Conservation (phyloP, 2,113 vertebrate genomes). For the Tragelaphus strepsiceros region DNA sequence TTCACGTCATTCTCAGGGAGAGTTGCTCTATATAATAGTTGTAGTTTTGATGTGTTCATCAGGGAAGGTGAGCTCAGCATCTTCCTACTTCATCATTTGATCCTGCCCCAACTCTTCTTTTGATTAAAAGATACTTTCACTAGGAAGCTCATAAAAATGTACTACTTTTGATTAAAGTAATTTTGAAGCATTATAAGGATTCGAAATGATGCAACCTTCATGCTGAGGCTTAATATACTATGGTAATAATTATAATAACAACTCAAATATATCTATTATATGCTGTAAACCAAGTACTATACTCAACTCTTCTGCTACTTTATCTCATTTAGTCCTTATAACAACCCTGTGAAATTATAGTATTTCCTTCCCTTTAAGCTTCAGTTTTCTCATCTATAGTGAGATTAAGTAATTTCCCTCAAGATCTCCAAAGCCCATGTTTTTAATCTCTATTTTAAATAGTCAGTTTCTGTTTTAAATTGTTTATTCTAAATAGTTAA, state of each 20-base stretch:
- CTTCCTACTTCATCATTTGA: background rate
- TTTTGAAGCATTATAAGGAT: constrained; percentile 11
- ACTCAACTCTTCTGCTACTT: background rate
- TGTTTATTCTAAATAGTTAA: background rate
- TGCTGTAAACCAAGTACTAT: background rate
- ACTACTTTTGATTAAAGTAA: background rate
- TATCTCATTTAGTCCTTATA: background rate
- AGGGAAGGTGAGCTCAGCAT: background rate
- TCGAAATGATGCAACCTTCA: background rate
- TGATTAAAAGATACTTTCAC: background rate
- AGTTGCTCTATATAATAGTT: background rate
- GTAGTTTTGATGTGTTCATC: background rate
- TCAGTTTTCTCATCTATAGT: background rate
- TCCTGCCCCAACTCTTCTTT: background rate
- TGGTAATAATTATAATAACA: background rate
- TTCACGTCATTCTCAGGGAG: background rate
- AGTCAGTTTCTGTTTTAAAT: background rate
- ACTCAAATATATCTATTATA: background rate
- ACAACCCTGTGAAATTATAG: background rate
- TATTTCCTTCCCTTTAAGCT: background rate
- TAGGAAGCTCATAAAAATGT: background rate
- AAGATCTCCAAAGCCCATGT: background rate
- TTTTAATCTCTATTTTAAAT: background rate
- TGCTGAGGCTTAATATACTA: background rate
- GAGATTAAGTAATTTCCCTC: background rate